Percentiles rank a stretch among this genome's conserved stretches.
phyloP scores from a whole-genome alignment of 2,797 vertebrate species.

The Moxostoma hubbsi region DNA sequence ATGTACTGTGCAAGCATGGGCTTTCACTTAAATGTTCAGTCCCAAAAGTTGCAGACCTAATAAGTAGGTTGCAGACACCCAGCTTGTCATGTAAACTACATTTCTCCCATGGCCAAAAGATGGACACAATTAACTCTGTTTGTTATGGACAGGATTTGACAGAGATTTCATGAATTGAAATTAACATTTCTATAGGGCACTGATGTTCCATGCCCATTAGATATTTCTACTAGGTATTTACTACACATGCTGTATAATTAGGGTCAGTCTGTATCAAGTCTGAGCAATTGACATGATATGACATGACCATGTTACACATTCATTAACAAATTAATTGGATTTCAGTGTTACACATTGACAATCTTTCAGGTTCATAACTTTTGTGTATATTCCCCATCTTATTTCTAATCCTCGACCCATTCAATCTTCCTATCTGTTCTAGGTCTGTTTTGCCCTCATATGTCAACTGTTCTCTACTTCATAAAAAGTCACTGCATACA shows the following conservation, averaged over 20 bases:
- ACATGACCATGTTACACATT: constrained; percentile 39
- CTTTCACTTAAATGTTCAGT: constrained; percentile 32
- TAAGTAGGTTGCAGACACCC: constrained; percentile 47
- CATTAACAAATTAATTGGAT: constrained; percentile 28
- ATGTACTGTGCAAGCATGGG: constrained; percentile 22
- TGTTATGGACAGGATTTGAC: constrained; percentile 48
- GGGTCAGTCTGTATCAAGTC: constrained; percentile 35
- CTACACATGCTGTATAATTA: constrained; percentile 27
- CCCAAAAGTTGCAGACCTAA: constrained; percentile 45
- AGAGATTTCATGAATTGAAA: constrained; percentile 53
- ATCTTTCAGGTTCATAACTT: constrained; percentile 18
- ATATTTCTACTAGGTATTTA: constrained; percentile 38
- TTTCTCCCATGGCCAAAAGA: constrained; percentile 44
- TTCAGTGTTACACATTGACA: constrained; percentile 19
- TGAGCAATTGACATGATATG: constrained; percentile 1
- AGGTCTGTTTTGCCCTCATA: constrained; percentile 20
- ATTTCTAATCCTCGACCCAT: constrained; percentile 19
- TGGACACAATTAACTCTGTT: constrained; percentile 21
- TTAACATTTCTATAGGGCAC: constrained; percentile 39
- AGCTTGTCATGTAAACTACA: constrained; percentile 52
- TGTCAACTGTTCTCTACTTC: constrained; percentile 26
- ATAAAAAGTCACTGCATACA: constrained; percentile 37
- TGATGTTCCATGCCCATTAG: constrained; percentile 55
- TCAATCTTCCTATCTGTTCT: background rate
- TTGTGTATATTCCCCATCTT: background rate